A percentile compares a stretch with the other conserved stretches of the same genome.
Conservation (phyloP, 2,888 invertebrate genomes). For the Nineta flava region DNA sequence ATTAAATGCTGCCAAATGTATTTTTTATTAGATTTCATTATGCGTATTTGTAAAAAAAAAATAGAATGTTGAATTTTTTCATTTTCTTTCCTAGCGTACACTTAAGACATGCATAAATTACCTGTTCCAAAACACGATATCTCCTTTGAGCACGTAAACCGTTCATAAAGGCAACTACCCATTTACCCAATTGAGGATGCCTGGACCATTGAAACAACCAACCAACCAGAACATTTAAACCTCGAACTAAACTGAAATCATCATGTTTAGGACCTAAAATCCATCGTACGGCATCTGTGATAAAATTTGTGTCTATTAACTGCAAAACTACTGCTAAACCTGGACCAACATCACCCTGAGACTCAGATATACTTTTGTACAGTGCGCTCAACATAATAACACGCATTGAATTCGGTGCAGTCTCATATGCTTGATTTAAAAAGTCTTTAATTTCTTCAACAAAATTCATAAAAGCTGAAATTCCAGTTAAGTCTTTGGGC, state of each 20-base stretch:
- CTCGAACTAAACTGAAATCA: slow-evolving; percentile 39
- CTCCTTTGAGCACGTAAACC: slow-evolving; percentile 35
- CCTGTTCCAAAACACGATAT: slow-evolving; percentile 24
- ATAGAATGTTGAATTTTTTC: too few relatives aligned
- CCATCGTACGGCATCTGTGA: slow-evolving; percentile 29
- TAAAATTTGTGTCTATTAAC: slow-evolving; percentile 28
- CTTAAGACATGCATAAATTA: slow-evolving; percentile 7
- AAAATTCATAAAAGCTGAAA: slow-evolving; percentile 16
- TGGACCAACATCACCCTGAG: slow-evolving; percentile 37
- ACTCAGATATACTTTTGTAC: slow-evolving; percentile 42
- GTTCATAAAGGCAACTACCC: slow-evolving; percentile 49
- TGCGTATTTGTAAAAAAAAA: too few relatives aligned
- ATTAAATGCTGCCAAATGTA: background rate
- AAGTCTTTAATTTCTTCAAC: slow-evolving; percentile 18
- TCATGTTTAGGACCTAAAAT: slow-evolving; percentile 23
- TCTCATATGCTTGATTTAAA: slow-evolving; percentile 22
- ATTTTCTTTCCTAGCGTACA: too few relatives aligned
- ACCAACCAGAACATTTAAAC: slow-evolving; percentile 45
- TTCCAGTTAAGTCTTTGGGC: slow-evolving; percentile 19
- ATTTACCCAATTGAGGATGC: slow-evolving; percentile 43
- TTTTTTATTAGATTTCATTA: background rate
- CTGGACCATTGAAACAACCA: slow-evolving; percentile 50
- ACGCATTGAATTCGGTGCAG: slow-evolving; percentile 32
- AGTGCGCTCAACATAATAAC: slow-evolving; percentile 39
- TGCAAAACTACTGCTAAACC: slow-evolving; percentile 43